A percentile compares a stretch with the other conserved stretches of the same genome.
Conservation (phyloP, 2,113 vertebrate species). For the Hylia prasina region DNA sequence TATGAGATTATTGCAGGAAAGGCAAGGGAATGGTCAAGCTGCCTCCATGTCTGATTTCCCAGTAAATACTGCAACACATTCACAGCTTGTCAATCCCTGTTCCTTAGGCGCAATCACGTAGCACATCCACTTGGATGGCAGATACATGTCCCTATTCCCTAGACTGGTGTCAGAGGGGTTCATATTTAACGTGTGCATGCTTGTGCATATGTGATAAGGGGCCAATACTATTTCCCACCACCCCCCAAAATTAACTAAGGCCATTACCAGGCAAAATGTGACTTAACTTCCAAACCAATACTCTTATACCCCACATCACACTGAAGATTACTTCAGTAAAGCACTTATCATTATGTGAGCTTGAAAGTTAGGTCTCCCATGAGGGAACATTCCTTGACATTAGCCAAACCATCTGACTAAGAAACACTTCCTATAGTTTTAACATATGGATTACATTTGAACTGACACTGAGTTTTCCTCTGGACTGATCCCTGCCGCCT, state of each 20-base stretch:
- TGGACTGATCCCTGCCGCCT: conserved; percentile 15
- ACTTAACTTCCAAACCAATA: background rate
- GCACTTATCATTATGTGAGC: conserved; percentile 1
- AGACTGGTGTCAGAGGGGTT: background rate
- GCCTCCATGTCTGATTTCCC: background rate
- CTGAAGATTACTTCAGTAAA: background rate
- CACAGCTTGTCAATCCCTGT: background rate
- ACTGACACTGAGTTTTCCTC: conserved; percentile 41
- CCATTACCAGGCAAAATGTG: background rate
- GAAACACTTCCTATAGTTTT: conserved; percentile 51
- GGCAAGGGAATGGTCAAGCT: background rate
- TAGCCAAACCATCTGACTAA: conserved; percentile 50
- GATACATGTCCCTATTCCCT: background rate
- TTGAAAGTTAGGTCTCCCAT: conserved; percentile 2
- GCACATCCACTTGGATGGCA: background rate
- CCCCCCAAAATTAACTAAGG: background rate
- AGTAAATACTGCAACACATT: background rate
- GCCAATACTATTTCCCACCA: background rate
- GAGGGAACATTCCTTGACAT: conserved; percentile 29
- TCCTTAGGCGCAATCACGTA: background rate
- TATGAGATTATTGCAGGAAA: background rate
- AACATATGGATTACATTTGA: conserved; percentile 64
- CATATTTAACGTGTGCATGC: background rate
- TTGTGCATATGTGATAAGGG: background rate
- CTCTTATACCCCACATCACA: background rate